Base-by-base conservation (phyloP, 2,797 vertebrate species). In the Kryptopterus vitreolus region DNA sequence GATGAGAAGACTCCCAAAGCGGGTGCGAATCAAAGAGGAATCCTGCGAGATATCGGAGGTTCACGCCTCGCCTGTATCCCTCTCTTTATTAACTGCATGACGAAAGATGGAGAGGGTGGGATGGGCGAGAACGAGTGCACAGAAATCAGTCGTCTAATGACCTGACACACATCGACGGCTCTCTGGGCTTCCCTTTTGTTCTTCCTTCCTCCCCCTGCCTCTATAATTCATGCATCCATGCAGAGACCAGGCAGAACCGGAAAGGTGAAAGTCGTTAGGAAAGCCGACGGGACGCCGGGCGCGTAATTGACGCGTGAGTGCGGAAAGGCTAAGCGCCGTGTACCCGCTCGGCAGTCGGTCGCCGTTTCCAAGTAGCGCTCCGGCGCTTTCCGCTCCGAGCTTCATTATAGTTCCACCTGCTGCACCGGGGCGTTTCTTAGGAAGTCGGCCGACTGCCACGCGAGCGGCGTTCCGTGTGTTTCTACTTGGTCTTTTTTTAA, bases 241-340 rank as follows among this genome's bases (percentile, higher is more conserved):
- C 43, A 43, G 84, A 18, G 53, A 61, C 33, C 26, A 31, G 77
- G 76, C 75, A 65, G 76, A 31, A 48, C 68, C 76, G 22, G 85
- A 91, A 92, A 92, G 92, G 92, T 92, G 89, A 92, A 89, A 89
- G 88, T 92, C 89, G 87, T 92, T 90, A 91, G 82, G 78, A 82
- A 58, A 53, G 85, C 76, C 88, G 4, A 68, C 85, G 88, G 89
- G 93, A 90, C 81, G 83, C 90, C 73, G 80, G n/a, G n/a, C 82
- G 79, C 85, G 87, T 92, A 92, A 92, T 92, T 92, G 88, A 88
- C 75, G 43, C 53, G 65, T 46, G 83, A 83, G 77, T 75, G 68
- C 22, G 20, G 68, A 81, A 76, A 82, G 82, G 62, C 77, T 74
- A 69, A 82, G 81, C 43, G 81, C 66, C 31, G 9, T 58, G 69